Percentiles rank a stretch among this genome's conserved stretches.
phyloP scores from a whole-genome alignment of 2,113 vertebrate genomes.

The Sus scrofa region DNA sequence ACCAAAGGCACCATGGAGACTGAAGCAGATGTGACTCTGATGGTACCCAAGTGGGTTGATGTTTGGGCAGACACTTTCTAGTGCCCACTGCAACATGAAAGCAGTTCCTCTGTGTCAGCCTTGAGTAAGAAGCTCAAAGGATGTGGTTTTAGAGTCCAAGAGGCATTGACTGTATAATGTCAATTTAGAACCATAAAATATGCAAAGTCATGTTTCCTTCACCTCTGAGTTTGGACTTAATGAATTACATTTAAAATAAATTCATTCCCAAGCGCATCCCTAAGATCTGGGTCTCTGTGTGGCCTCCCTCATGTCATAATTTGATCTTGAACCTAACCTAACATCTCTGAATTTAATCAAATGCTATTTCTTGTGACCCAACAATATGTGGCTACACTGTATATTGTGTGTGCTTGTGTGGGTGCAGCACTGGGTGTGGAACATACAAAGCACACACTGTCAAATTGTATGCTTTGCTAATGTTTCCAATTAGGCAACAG shows the following conservation, averaged over 20 bases:
- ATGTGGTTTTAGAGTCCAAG: background rate
- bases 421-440: no score
- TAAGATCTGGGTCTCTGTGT: background rate
- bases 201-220: background rate
- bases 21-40: background rate
- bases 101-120: background rate
- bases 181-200: background rate
- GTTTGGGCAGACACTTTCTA: background rate
- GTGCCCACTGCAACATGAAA: background rate
- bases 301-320: background rate
- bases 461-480: background rate
- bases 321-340: background rate
- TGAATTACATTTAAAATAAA: background rate
- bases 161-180: background rate
- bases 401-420: no score
- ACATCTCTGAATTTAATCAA: background rate
- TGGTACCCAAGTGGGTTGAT: background rate
- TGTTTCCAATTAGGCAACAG: background rate
- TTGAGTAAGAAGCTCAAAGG: background rate
- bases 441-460: slow-evolving; percentile 12
- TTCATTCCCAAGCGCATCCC: background rate
- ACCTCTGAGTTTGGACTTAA: background rate
- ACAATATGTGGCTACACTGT: background rate
- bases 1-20: background rate
- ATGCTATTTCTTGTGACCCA: background rate